These are phyloP conservation scores for Goniozus legneri DNA, from an alignment of 1,140 invertebrate genomes.

Conservation along the genomic window DNA sequence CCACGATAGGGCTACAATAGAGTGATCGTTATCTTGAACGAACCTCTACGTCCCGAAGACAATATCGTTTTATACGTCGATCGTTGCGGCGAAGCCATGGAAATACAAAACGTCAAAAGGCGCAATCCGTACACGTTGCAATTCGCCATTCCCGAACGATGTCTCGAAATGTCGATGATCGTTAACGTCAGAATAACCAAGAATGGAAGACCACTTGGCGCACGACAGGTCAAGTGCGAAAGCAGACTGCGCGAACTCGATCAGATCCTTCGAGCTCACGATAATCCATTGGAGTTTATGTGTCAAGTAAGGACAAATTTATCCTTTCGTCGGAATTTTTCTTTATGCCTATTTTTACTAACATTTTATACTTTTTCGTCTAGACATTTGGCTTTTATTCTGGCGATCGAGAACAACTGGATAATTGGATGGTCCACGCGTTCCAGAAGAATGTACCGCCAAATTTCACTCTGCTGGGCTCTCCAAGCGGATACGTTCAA, in stretches of 20 bases:
- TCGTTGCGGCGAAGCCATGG: constrained; percentile 73
- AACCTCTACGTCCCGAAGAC: constrained; percentile 71
- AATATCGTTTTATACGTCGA: constrained; percentile 71
- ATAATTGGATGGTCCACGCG: constrained; percentile 74
- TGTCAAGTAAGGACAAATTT: constrained; percentile 64
- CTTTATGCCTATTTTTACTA: constrained; percentile 6
- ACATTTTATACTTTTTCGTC: constrained; percentile 24
- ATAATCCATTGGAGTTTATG: constrained; percentile 82
- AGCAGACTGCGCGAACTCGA: constrained; percentile 77
- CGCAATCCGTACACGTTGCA: constrained; percentile 79
- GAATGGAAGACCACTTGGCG: constrained; percentile 73
- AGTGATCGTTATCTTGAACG: constrained; percentile 73
- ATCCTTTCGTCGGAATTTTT: constrained; percentile 2
- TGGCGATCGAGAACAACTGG: constrained; percentile 71
- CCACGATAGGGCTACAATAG: constrained; percentile 70
- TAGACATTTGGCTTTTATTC: constrained; percentile 76
- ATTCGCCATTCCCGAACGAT: constrained; percentile 72
- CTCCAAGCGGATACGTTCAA: constrained; percentile 33
- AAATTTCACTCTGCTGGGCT: constrained; percentile 71
- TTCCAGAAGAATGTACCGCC: constrained; percentile 80
- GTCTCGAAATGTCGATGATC: constrained; percentile 77
- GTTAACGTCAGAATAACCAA: constrained; percentile 75
- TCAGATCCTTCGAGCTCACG: constrained; percentile 70
- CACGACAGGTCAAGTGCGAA: constrained; percentile 79
- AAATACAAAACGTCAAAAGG: constrained; percentile 69